These are phyloP conservation scores for Peromyscus melanophrys DNA, from an alignment of 2,797 vertebrate species.

Conservation along the genomic window DNA sequence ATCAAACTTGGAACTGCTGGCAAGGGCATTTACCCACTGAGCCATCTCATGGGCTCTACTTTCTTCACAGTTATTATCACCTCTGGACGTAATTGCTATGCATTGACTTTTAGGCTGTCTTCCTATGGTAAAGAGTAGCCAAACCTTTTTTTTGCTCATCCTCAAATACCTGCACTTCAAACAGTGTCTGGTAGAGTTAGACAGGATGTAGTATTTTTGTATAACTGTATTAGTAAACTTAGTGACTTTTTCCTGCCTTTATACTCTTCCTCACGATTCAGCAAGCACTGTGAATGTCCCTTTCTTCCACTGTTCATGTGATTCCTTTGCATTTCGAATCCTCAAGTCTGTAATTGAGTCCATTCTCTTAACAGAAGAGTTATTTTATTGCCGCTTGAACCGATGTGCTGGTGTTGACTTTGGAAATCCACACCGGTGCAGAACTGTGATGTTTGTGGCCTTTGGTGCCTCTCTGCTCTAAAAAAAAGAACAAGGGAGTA, in stretches of 20 bases:
- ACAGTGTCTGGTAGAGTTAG: background rate
- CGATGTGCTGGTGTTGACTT: background rate
- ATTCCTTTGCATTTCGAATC: background rate
- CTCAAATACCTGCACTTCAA: background rate
- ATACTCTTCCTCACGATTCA: background rate
- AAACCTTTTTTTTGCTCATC: background rate
- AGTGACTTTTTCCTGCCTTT: background rate
- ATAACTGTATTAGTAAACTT: background rate
- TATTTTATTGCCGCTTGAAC: background rate
- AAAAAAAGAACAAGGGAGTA: slow-evolving; percentile 28
- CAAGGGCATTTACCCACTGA: background rate
- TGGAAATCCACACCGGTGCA: slow-evolving; percentile 9
- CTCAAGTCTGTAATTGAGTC: background rate
- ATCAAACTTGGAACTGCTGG: background rate
- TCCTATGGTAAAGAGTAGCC: slow-evolving; percentile 21
- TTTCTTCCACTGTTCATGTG: background rate
- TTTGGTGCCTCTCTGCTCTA: slow-evolving; percentile 45
- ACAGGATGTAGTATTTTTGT: background rate
- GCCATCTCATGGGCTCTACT: background rate
- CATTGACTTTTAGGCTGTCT: background rate
- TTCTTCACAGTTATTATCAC: background rate
- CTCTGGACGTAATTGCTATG: background rate
- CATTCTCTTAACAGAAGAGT: slow-evolving; percentile 52
- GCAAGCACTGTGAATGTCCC: background rate
- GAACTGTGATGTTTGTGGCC: background rate